Base-by-base conservation (phyloP, 92 coral and sea anemone genomes). In the Meandrina meandrites region DNA sequence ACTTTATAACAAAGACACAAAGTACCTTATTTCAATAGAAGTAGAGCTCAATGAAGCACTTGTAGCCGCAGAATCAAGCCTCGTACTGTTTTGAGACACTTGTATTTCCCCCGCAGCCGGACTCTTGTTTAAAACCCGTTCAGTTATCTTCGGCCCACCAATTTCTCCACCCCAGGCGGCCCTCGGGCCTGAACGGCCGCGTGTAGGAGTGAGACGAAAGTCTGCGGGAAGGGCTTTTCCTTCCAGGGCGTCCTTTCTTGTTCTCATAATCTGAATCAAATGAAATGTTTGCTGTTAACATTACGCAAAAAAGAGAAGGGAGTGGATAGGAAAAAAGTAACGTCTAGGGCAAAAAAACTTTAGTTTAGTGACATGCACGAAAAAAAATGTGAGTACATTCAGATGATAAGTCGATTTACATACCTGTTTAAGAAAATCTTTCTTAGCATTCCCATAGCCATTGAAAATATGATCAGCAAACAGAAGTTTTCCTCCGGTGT, bases 141-240 rank as follows among this genome's bases (percentile, higher is more conserved):
- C 83, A 35, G 92, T 75, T 78, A 90, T 69, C 40, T 93, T 90
- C 45, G 92, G 88, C 2, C 99, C 99, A 17, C 99, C 99, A 58
- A 96, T 96, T 82, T 96, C 99, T 40, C 99, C 99, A 70, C 99
- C 99, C 99, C 99, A 96, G 76, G 99, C 96, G 8, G 98, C 91
- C n/a, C 99, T 89, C 81, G 92, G 94, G 6, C 99, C 99, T 22
- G 99, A 95, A 37, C 95, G 93, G 47, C 99, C 98, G 84, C 97
- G 97, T 17, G 97, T 87, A 42, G 99, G 99, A 76, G 93, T 96
- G 57, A 97, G 94, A 31, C 99, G 94, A 86, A 97, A 97, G 87
- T 97, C 98, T 34, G 93, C 78, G 8, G 99, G 99, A 28, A 97
- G 89, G 64, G 96, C 92, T 75, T 93, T 93, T 40, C 99, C 98